Percentiles rank a stretch among this genome's conserved stretches.
Conservation (phyloP, 2,888 invertebrate species). For the Idaea dimidiata region DNA sequence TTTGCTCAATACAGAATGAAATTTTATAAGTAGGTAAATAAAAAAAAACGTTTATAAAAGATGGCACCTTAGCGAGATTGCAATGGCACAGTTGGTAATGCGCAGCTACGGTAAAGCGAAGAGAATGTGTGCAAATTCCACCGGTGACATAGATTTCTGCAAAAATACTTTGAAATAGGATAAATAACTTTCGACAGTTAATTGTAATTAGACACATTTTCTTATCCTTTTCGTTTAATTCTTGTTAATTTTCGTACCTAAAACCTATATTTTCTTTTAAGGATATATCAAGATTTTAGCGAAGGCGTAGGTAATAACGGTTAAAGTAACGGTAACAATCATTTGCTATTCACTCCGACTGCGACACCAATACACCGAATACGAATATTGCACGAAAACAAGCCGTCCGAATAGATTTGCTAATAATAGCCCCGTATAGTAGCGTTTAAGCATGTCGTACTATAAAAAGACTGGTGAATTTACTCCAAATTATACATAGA, state of each 20-base stretch:
- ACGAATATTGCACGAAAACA: conserved; percentile 49
- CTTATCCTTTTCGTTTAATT: neutral
- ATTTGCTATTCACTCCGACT: conserved; percentile 67
- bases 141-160: too few species aligned
- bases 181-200: too few species aligned
- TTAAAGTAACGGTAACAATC: conserved; percentile 64
- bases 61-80: too few species aligned
- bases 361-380: conserved; percentile 60
- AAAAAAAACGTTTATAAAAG: too few species aligned
- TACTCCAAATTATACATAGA: neutral
- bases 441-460: neutral
- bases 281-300: conserved; percentile 50
- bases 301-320: conserved; percentile 64
- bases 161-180: too few species aligned
- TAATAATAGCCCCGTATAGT: conserved; percentile 12
- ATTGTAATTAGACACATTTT: neutral
- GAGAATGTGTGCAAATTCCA: too few species aligned
- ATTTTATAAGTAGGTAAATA: too few species aligned
- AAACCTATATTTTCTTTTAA: conserved; percentile 27
- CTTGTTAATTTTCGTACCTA: neutral
- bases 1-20: too few species aligned
- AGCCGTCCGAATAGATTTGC: conserved; percentile 8
- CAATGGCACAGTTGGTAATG: too few species aligned
- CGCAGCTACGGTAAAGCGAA: too few species aligned
- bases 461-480: neutral